phyloP scores from a whole-genome alignment of 2,888 invertebrate species.

The Selenia dentaria region DNA sequence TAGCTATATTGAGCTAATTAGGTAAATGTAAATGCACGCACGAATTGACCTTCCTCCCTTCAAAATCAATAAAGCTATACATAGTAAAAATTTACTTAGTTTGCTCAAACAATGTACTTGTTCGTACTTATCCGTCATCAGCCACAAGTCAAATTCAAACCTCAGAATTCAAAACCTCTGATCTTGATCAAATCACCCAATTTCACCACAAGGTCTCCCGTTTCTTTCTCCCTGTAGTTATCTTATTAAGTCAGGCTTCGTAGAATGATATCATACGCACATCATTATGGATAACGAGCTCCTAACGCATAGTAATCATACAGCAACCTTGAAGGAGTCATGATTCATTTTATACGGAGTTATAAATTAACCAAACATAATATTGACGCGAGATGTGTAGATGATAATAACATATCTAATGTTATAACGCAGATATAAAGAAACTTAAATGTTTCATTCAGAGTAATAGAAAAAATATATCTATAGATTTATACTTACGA shows the following conservation, averaged over 20 bases:
- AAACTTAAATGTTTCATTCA: too few relatives aligned
- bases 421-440: too few relatives aligned
- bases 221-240: conserved; percentile 28
- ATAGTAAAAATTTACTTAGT: too few relatives aligned
- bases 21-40: too few relatives aligned
- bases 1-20: too few relatives aligned
- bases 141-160: not conserved
- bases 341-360: conserved; percentile 42
- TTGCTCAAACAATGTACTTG: too few relatives aligned
- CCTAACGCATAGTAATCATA: conserved; percentile 51
- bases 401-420: too few relatives aligned
- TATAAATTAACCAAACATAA: conserved; percentile 38
- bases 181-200: conserved; percentile 3
- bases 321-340: conserved; percentile 38
- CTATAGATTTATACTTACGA: too few relatives aligned
- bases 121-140: too few relatives aligned
- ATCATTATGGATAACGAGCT: conserved; percentile 52
- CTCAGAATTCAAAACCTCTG: not conserved
- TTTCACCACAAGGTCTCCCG: conserved; percentile 10
- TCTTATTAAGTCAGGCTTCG: conserved; percentile 43
- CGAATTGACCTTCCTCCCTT: too few relatives aligned
- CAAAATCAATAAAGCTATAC: too few relatives aligned
- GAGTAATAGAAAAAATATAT: too few relatives aligned
- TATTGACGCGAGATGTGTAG: conserved; percentile 25
- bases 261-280: conserved; percentile 53